Evolutionary conservation across 2,888 invertebrate genomes (phyloP).

Genomic region (Pharmacophagus antenor): DNA sequence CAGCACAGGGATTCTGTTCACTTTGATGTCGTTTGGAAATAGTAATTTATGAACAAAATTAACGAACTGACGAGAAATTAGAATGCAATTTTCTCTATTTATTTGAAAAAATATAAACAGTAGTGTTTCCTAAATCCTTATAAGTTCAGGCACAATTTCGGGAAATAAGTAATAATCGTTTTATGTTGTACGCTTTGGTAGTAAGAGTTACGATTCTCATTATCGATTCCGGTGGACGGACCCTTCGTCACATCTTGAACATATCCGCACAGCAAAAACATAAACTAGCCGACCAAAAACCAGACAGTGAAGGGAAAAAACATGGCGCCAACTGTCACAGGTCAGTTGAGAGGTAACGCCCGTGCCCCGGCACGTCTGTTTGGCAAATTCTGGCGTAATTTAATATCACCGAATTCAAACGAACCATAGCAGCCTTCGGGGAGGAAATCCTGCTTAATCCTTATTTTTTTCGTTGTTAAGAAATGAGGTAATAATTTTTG

Average conservation of each 20-base stretch:
- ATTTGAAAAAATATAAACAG: no score
- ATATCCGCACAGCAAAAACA: constrained; percentile 15
- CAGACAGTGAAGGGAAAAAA: constrained; percentile 54
- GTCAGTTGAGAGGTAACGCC: constrained; percentile 50
- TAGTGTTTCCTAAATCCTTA: no score
- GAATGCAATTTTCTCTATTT: no score
- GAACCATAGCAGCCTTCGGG: constrained; percentile 44
- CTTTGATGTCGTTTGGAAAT: no score
- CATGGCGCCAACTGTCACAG: constrained; percentile 69
- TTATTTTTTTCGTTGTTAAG: not conserved
- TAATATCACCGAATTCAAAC: constrained; percentile 53
- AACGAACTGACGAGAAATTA: no score
- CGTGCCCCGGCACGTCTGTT: constrained; percentile 29
- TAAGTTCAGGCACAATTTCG: no score
- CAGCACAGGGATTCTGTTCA: no score
- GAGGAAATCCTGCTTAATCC: constrained; percentile 28
- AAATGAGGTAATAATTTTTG: not conserved
- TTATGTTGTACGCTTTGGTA: no score
- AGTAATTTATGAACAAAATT: no score
- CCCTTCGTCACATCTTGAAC: constrained; percentile 13
- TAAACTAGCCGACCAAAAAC: constrained; percentile 3
- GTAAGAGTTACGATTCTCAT: not conserved
- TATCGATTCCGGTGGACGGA: not conserved
- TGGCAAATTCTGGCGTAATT: constrained; percentile 40
- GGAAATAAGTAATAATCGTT: no score